These are phyloP conservation scores for Sthenelais limicola DNA, from an alignment of 2,888 invertebrate genomes.

Conservation along the genomic window DNA sequence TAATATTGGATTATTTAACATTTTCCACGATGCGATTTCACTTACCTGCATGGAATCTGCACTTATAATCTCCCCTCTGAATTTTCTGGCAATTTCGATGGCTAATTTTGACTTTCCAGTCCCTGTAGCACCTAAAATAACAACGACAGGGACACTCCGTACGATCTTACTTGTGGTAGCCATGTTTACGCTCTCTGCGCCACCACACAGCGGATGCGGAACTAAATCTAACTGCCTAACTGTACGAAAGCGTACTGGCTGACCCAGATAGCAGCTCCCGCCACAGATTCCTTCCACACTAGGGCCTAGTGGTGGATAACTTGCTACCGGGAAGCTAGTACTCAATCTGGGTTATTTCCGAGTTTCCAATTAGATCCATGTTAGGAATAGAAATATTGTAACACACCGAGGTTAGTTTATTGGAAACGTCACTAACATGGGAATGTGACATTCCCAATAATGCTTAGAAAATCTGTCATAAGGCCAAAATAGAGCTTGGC, in stretches of 20 bases:
- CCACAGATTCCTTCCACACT: too few species aligned
- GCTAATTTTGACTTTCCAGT: slow-evolving; percentile 97
- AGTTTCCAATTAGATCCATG: too few species aligned
- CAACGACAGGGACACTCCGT: slow-evolving; percentile 75
- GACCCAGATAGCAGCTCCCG: too few species aligned
- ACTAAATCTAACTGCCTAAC: slow-evolving; percentile 29
- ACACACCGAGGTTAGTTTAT: too few species aligned
- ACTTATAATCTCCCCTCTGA: slow-evolving; percentile 93
- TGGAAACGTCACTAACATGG: too few species aligned
- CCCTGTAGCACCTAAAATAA: slow-evolving; percentile 96
- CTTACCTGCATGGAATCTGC: slow-evolving; percentile 99
- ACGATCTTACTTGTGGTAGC: slow-evolving; percentile 24
- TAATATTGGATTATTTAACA: slow-evolving; percentile 2
- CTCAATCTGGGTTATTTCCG: too few species aligned
- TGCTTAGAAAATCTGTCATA: too few species aligned
- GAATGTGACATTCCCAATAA: too few species aligned
- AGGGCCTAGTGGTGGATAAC: too few species aligned
- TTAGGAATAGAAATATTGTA: too few species aligned
- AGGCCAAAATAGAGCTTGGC: too few species aligned
- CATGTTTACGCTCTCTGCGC: slow-evolving; percentile 25
- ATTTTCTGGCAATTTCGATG: slow-evolving; percentile 88
- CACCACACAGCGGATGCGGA: background rate
- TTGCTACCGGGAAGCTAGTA: too few species aligned
- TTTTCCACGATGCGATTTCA: background rate
- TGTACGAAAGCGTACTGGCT: background rate